Conservation (phyloP, 2,888 invertebrate genomes). For the Ferdinandea cuprea region DNA sequence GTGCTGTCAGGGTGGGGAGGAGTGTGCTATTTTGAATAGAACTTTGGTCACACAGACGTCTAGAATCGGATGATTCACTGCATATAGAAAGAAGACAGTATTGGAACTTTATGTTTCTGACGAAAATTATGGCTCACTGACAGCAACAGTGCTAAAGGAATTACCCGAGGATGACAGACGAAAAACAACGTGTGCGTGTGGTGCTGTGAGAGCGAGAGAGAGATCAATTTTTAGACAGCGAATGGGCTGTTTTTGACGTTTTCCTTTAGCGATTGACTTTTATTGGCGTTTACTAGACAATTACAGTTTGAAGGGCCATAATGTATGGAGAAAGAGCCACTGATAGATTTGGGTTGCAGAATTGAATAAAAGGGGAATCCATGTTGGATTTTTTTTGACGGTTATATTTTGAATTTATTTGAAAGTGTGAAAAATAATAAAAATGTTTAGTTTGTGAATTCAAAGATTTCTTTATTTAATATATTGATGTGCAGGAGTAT, state of each 20-base stretch:
- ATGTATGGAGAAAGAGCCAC: too few relatives aligned
- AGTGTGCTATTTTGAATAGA: slow-evolving; percentile 45
- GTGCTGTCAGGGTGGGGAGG: neutral
- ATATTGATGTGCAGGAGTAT: too few relatives aligned
- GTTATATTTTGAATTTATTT: too few relatives aligned
- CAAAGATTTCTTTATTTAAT: too few relatives aligned
- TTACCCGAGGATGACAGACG: slow-evolving; percentile 28
- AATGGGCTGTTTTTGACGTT: slow-evolving; percentile 64
- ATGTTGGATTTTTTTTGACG: too few relatives aligned
- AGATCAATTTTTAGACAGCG: slow-evolving; percentile 31
- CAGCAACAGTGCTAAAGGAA: slow-evolving; percentile 27
- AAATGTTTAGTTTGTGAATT: too few relatives aligned
- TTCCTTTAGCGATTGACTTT: slow-evolving; percentile 11
- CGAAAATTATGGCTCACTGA: slow-evolving; percentile 27
- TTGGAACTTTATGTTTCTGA: slow-evolving; percentile 13
- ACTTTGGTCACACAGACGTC: slow-evolving; percentile 42
- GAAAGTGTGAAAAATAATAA: too few relatives aligned
- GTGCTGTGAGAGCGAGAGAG: slow-evolving; percentile 5
- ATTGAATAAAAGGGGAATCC: too few relatives aligned
- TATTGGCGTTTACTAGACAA: neutral
- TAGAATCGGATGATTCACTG: slow-evolving; percentile 59
- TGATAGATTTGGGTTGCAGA: too few relatives aligned
- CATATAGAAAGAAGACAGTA: slow-evolving; percentile 11
- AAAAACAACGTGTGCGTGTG: slow-evolving; percentile 42
- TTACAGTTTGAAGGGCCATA: slow-evolving; percentile 12